phyloP scores from a whole-genome alignment of 2,113 vertebrate species.

The Chloropsis cyanopogon region DNA sequence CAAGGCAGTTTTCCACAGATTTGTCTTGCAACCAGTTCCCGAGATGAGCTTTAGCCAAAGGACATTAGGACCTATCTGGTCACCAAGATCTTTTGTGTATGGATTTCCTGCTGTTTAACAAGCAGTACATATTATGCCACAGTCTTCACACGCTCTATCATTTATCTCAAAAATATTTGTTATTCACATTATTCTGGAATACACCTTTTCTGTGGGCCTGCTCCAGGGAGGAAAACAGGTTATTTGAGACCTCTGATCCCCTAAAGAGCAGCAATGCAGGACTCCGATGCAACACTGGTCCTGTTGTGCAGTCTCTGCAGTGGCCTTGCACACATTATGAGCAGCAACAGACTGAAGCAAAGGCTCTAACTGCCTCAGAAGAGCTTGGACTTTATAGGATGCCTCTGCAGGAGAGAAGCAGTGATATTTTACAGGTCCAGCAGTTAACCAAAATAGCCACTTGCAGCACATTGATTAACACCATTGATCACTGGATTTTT shows the following conservation, averaged over 20 bases:
- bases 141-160: background rate
- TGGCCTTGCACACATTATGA: background rate
- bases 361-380: background rate
- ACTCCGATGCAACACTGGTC: fast-evolving
- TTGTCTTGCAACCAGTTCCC: background rate
- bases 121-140: background rate
- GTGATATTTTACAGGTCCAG: background rate
- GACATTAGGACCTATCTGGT: background rate
- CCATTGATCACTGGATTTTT: background rate
- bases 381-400: background rate
- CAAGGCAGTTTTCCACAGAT: background rate
- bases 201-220: background rate
- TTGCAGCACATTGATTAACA: background rate
- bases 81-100: background rate
- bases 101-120: background rate
- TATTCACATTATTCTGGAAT: background rate
- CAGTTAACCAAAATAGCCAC: background rate
- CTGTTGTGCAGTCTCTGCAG: background rate
- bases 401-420: background rate
- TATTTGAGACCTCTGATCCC: background rate
- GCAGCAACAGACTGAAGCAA: background rate
- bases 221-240: background rate
- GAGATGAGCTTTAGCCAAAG: background rate
- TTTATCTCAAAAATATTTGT: background rate
- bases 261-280: background rate